Evolutionary conservation across 2,113 vertebrate genomes (phyloP), one percentile per base, ranked within the genome.

Genomic region (Ageneiosus marmoratus): DNA sequence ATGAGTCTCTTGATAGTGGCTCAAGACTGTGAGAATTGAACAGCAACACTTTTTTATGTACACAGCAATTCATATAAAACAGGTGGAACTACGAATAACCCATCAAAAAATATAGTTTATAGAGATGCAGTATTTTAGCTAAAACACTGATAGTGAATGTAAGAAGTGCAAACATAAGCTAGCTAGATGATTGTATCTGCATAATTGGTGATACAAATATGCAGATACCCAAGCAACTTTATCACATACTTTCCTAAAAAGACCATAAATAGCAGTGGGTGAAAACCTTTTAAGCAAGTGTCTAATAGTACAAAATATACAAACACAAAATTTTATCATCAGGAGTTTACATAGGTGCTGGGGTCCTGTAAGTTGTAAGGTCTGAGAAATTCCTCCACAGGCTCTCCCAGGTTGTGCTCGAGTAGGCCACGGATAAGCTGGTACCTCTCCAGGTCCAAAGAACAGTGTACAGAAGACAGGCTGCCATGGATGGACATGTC

Each of bases 341-440:
- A 75, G 50, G 67, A 16, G n/a, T 96, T 96, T 92, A 99, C 98
- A 27, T 97, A 96, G 88, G 92, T 97, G 80, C 95, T 95, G 51
- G 98, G 98, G 80, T 99, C 97, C 89, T 98, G 98, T 55, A 99
- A 85, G 87, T 98, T 98, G 0, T 98, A 99, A 0, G 98, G 98
- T 24, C 97, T 90, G 89, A 99, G 94, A 87, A 98, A 99, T 77
- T 99, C 98, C 86, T 99, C 98, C 2, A 97, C 88, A 0, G 97
- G 97, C 55, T 99, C 98, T 10, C 97, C 98, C 0, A 99, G 92
- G 89, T 99, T 99, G 90, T 96, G 96, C 86, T 99, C 97, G 82
- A 99, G 88, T 56, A 99, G 92, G 0, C 97, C 97, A 4, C 94
- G 93, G 80, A 99, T 97, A 79, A 99, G 93, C 67, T 95, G 96